These are phyloP conservation scores for Polia nebulosa DNA, from an alignment of 2,888 invertebrate species.

Conservation along the genomic window DNA sequence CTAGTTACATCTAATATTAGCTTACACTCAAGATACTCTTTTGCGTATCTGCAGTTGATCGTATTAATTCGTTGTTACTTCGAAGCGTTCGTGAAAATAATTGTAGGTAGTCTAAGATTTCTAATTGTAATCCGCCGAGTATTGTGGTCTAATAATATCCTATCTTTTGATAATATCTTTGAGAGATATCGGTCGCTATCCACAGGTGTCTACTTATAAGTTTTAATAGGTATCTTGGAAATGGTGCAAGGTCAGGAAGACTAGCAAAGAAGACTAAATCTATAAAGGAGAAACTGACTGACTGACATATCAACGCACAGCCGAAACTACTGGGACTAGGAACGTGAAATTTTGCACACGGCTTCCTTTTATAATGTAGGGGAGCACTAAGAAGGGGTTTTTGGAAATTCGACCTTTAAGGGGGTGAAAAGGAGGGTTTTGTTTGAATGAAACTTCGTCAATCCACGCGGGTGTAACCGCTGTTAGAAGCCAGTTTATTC, in stretches of 20 bases:
- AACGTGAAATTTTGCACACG: too few relatives aligned
- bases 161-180: constrained; percentile 27
- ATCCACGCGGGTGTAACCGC: too few relatives aligned
- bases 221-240: background rate
- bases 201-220: constrained; percentile 1
- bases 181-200: constrained; percentile 14
- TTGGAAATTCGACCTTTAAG: too few relatives aligned
- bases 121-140: constrained; percentile 6
- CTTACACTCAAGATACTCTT: constrained; percentile 38
- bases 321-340: too few relatives aligned
- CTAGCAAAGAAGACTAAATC: background rate
- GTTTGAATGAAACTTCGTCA: too few relatives aligned
- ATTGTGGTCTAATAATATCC: background rate
- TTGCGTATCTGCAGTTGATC: constrained; percentile 25
- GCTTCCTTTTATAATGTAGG: too few relatives aligned
- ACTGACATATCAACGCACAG: too few relatives aligned
- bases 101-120: constrained; percentile 27
- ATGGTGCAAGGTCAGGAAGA: constrained; percentile 4
- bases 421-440: too few relatives aligned
- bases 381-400: too few relatives aligned
- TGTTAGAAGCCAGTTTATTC: too few relatives aligned
- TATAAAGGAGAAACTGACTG: too few relatives aligned
- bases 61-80: constrained; percentile 24
- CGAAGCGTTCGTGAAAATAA: constrained; percentile 27
- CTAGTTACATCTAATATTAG: constrained; percentile 30